Evolutionary conservation across 1,140 invertebrate genomes (phyloP), one percentile per base, ranked within the genome.

Genomic region (Ips typographus): DNA sequence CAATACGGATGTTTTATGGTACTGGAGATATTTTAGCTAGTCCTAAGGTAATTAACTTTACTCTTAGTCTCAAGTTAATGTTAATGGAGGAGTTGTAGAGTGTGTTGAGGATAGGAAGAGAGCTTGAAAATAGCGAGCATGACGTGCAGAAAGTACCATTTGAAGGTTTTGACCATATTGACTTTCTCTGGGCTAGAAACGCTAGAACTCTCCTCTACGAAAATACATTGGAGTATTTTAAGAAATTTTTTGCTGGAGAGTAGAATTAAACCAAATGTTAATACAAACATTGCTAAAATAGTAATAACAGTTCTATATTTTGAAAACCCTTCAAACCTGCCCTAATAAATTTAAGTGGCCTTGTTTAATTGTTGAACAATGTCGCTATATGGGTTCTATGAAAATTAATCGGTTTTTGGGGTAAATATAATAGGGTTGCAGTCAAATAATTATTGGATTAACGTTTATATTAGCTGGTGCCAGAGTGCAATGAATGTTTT

Each of bases 1-100:
- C 91, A 1, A 82, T 89, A 1, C 85, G 85, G 51, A 78, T 93
- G 38, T 88, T 89, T 76, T 91, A 88, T 75, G 86, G 86, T 40
- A 47, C 5, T 47, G 5, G 83, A 85, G 40, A 90, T 41, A 58
- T 53, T 44, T 59, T 60, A 52, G 56, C 67, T 4, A 61, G 59
- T 39, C 59, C 59, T 5, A 44, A 40, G 41, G 59, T 61, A 61
- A 5, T n/a, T 51, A 47, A 47, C n/a, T 5, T 47, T 47, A 22
- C 22, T 22, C 22, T 22, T 22, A 22, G 22, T 22, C 22, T 22
- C 0, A 3, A 49, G 1, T 6, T 6, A 49, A 22, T 22, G 44
- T 56, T 56, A 39, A 56, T 56, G 53, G 53, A 1, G 44, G 5
- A 36, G 4, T 61, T 61, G 37, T 61, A 61, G 59, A 61, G 59